phyloP scores from a whole-genome alignment of 1,140 invertebrate genomes.

The Anoplophora glabripennis region DNA sequence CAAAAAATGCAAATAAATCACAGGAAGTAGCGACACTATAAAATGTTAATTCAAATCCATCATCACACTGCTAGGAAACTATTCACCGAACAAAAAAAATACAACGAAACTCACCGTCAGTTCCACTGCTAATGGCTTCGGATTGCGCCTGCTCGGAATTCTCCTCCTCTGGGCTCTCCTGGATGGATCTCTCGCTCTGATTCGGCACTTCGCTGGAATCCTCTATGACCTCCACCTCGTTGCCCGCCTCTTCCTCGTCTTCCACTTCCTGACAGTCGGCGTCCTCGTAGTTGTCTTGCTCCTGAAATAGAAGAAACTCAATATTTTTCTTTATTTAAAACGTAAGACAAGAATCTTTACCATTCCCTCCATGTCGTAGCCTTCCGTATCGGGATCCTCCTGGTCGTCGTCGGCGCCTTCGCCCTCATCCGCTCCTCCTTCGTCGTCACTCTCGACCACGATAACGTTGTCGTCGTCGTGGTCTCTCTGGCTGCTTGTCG shows the following conservation, averaged over 20 bases:
- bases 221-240: conserved; percentile 67
- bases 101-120: conserved; percentile 39
- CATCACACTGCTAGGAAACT: background rate
- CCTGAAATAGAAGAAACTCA: conserved; percentile 28
- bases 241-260: conserved; percentile 56
- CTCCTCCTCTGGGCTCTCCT: conserved; percentile 33
- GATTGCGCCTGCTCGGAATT: conserved; percentile 49
- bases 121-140: conserved; percentile 59
- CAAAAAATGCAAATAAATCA: too few species aligned
- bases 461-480: conserved; percentile 71
- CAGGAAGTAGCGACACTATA: too few species aligned
- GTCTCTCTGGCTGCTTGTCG: conserved; percentile 77
- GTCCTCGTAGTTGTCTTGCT: conserved; percentile 48
- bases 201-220: conserved; percentile 61
- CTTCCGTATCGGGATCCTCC: conserved; percentile 48
- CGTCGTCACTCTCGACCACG: conserved; percentile 65
- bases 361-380: conserved; percentile 47
- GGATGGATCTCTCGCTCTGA: conserved; percentile 48
- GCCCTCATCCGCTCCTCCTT: conserved; percentile 54
- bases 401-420: conserved; percentile 48
- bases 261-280: conserved; percentile 50
- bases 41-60: background rate
- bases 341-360: conserved; percentile 11
- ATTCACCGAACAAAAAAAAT: background rate
- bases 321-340: background rate